Conservation (phyloP, 2,888 invertebrate species). For the Amphipoea lucens region DNA sequence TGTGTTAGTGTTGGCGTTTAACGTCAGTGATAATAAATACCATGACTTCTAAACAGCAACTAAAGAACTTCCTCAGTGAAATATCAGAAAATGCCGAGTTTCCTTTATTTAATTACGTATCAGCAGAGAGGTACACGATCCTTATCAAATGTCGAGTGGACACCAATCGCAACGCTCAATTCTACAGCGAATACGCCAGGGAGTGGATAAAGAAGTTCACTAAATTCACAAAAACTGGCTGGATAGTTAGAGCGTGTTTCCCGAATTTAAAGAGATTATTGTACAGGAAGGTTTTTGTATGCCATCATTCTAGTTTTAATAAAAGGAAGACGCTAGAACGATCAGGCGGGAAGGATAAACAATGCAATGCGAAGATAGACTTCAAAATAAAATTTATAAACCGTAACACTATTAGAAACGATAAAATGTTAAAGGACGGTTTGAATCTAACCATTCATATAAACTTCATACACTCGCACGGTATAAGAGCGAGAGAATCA, state of each 20-base stretch:
- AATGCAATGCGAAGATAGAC: slow-evolving; percentile 71
- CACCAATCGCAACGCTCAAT: slow-evolving; percentile 44
- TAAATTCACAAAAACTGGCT: slow-evolving; percentile 68
- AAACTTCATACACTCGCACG: slow-evolving; percentile 71
- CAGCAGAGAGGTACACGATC: slow-evolving; percentile 60
- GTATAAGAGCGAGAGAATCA: slow-evolving; percentile 54
- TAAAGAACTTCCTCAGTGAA: slow-evolving; percentile 58
- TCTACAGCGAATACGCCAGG: slow-evolving; percentile 62
- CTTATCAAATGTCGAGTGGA: slow-evolving; percentile 68
- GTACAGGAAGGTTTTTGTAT: slow-evolving; percentile 69
- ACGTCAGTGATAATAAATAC: slow-evolving; percentile 2
- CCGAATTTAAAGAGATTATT: slow-evolving; percentile 66
- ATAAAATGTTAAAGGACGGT: slow-evolving; percentile 64
- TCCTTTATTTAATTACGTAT: slow-evolving; percentile 65
- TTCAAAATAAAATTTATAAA: slow-evolving; percentile 71
- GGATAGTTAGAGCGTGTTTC: slow-evolving; percentile 67
- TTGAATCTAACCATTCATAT: slow-evolving; percentile 66
- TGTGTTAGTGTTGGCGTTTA: background rate
- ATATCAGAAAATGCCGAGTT: slow-evolving; percentile 66
- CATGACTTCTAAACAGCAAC: slow-evolving; percentile 56
- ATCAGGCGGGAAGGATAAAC: slow-evolving; percentile 51
- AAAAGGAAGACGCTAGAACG: slow-evolving; percentile 49
- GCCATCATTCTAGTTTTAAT: slow-evolving; percentile 68
- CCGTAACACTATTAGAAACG: slow-evolving; percentile 70
- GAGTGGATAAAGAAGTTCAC: slow-evolving; percentile 72